These are phyloP conservation scores for Narcine bancroftii DNA, from an alignment of 2,113 vertebrate genomes.

Conservation along the genomic window DNA sequence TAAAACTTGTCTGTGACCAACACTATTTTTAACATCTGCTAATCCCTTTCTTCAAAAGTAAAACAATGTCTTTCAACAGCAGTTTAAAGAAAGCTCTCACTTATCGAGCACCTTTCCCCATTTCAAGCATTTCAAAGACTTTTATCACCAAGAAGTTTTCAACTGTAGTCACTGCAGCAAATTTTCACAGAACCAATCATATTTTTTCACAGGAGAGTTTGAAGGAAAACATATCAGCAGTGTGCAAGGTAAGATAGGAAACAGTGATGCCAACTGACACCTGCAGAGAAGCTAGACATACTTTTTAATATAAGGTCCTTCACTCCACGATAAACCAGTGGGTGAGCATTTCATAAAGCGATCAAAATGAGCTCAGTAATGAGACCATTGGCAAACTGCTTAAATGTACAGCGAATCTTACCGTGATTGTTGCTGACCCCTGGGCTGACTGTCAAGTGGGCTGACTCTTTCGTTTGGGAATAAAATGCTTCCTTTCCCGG, in stretches of 20 bases:
- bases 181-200: not conserved
- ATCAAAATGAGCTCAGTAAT: not conserved
- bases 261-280: not conserved
- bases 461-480: slow-evolving; percentile 74
- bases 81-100: not conserved
- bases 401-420: slow-evolving; percentile 52
- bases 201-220: not conserved
- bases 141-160: not conserved
- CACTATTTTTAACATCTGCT: not conserved
- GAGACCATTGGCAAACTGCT: no score
- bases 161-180: not conserved
- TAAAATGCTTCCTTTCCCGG: slow-evolving; percentile 77
- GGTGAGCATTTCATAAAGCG: not conserved
- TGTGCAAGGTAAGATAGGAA: not conserved
- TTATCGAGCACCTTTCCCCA: not conserved
- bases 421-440: slow-evolving; percentile 73
- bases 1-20: not conserved
- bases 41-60: not conserved
- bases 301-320: not conserved
- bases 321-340: not conserved
- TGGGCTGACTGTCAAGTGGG: slow-evolving; percentile 67
- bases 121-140: not conserved
- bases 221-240: not conserved
- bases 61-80: not conserved
- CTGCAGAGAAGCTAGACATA: not conserved